Percentiles rank a stretch among this genome's conserved stretches.
These are phyloP conservation scores for Panthera leo DNA, from an alignment of 2,113 vertebrate genomes.

Conservation along the genomic window DNA sequence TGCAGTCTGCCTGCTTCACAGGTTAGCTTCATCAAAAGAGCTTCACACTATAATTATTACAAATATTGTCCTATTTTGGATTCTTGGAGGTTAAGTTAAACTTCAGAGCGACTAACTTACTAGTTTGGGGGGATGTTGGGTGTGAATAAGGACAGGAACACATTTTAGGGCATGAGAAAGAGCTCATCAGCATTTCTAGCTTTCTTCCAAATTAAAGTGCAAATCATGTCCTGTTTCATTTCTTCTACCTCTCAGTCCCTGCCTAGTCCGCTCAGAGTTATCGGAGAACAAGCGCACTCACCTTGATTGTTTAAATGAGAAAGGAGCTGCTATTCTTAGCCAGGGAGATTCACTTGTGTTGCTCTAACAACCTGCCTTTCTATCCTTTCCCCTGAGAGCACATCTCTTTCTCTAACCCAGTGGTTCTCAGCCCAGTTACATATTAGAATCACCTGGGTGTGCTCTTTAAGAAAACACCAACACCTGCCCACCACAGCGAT, in stretches of 20 bases:
- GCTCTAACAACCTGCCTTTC: conserved; percentile 12
- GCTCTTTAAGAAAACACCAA: neutral
- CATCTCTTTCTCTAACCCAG: neutral
- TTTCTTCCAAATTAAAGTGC: conserved; percentile 44
- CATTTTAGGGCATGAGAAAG: neutral
- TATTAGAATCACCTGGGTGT: neutral
- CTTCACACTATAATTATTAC: neutral
- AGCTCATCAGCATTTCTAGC: neutral
- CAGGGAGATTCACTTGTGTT: neutral
- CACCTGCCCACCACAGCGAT: neutral
- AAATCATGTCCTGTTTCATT: neutral
- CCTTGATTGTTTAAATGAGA: conserved; percentile 48
- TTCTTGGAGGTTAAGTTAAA: conserved; percentile 29
- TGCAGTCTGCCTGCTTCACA: neutral
- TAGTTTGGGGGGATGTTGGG: neutral
- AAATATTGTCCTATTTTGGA: conserved; percentile 12
- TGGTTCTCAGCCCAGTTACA: neutral
- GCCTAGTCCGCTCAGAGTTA: neutral
- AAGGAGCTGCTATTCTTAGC: conserved; percentile 55
- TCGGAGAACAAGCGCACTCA: neutral
- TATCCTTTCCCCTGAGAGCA: neutral
- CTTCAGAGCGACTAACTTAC: neutral
- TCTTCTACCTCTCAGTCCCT: neutral
- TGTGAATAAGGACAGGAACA: neutral
- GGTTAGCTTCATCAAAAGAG: neutral